Evolutionary conservation across 2,888 invertebrate genomes (phyloP).

Genomic region (Leucophora obtusa): DNA sequence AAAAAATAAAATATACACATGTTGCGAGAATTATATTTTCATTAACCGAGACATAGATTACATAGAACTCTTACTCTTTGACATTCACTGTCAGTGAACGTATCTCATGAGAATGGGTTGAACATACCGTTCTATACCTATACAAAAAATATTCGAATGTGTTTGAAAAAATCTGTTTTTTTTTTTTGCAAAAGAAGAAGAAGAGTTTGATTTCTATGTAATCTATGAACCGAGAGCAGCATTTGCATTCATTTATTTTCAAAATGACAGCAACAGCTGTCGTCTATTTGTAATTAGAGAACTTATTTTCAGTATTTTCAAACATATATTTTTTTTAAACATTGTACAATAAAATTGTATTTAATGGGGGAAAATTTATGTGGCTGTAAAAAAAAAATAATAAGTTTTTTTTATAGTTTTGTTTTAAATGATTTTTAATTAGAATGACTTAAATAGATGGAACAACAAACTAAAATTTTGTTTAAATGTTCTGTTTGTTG

Average conservation of each 20-base stretch:
- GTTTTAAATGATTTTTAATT: slow-evolving; percentile 10
- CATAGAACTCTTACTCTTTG: no score
- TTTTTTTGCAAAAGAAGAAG: no score
- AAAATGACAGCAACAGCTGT: slow-evolving; percentile 65
- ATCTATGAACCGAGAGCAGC: slow-evolving; percentile 9
- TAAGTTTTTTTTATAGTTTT: background rate
- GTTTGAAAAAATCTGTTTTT: no score
- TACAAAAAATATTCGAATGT: no score
- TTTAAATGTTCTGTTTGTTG: slow-evolving; percentile 31
- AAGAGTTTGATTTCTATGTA: no score
- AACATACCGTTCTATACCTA: no score
- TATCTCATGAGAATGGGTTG: no score
- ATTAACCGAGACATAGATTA: no score
- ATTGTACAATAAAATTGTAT: background rate
- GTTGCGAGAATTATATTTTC: slow-evolving; percentile 14
- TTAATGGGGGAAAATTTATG: slow-evolving; percentile 7
- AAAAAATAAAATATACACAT: background rate
- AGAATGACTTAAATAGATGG: slow-evolving; percentile 48
- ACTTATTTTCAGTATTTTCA: slow-evolving; percentile 62
- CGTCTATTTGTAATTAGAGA: slow-evolving; percentile 74
- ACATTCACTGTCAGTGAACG: no score
- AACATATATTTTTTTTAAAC: slow-evolving; percentile 7
- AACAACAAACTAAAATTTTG: background rate
- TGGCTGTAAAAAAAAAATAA: background rate
- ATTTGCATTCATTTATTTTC: slow-evolving; percentile 17